Conservation (phyloP, 2,888 invertebrate species). For the Sympetrum striolatum region DNA sequence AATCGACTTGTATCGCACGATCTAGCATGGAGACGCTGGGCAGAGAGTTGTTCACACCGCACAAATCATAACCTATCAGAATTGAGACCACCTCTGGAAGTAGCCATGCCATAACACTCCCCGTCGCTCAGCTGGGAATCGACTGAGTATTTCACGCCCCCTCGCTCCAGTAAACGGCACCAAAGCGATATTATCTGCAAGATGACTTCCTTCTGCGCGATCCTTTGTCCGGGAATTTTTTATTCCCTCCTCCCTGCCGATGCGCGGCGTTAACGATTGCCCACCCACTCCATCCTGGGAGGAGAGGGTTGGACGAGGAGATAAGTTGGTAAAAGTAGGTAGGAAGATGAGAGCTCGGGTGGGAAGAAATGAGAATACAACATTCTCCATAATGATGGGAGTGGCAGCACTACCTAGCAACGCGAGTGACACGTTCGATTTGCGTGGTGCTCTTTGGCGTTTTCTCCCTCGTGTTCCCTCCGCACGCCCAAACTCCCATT, state of each 20-base stretch:
- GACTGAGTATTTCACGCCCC: not conserved
- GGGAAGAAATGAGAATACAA: not conserved
- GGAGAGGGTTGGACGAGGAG: not conserved
- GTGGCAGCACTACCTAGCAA: not conserved
- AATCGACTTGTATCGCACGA: no score
- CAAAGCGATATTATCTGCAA: not conserved
- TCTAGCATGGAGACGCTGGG: no score
- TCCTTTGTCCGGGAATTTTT: not conserved
- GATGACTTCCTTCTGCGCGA: not conserved
- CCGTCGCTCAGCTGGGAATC: no score
- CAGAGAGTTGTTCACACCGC: no score
- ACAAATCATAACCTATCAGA: no score
- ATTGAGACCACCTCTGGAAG: no score
- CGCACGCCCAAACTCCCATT: not conserved
- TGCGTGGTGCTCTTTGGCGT: not conserved
- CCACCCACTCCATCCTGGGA: not conserved
- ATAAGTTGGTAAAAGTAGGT: not conserved
- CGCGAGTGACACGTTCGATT: not conserved
- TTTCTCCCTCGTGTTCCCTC: not conserved
- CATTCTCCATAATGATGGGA: not conserved
- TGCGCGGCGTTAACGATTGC: not conserved
- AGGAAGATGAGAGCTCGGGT: not conserved
- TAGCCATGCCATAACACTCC: no score
- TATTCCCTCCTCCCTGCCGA: not conserved
- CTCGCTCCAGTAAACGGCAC: not conserved